Evolutionary conservation across 2,113 vertebrate species (phyloP).

Genomic region (Myotis lucifugus): DNA sequence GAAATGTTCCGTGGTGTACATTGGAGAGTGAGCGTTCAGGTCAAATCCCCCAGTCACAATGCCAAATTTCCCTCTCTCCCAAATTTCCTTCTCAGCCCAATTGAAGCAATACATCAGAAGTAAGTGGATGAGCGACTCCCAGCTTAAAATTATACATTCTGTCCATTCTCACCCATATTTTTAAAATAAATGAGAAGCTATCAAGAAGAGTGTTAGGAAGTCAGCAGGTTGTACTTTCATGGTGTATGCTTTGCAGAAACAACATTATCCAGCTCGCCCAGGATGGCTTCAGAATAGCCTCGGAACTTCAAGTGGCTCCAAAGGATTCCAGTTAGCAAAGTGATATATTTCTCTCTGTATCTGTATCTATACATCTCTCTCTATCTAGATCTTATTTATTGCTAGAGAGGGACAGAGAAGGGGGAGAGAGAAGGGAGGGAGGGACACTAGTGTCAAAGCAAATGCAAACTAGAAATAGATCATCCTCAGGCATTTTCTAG

Average conservation of each 20-base stretch:
- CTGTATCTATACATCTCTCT: neutral
- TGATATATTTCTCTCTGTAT: neutral
- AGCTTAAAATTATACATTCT: constrained; percentile 14
- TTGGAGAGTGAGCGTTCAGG: constrained; percentile 9
- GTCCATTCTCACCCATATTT: neutral
- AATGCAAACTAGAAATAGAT: constrained; percentile 7
- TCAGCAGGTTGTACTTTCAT: constrained; percentile 20
- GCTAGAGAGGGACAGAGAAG: neutral
- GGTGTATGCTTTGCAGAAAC: neutral
- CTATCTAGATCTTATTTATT: neutral
- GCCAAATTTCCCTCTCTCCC: constrained; percentile 20
- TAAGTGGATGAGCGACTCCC: neutral
- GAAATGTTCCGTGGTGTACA: neutral
- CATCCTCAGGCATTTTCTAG: neutral
- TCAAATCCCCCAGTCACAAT: neutral
- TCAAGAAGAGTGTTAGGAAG: constrained; percentile 25
- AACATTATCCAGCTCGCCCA: neutral
- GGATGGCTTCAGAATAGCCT: neutral
- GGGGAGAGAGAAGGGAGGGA: neutral
- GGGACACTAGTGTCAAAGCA: neutral
- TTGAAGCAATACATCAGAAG: constrained; percentile 49
- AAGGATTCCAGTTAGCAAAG: neutral
- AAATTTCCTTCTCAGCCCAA: constrained; percentile 12
- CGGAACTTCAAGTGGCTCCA: neutral
- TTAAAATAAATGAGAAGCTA: constrained; percentile 40